phyloP scores from a whole-genome alignment of 2,797 vertebrate genomes.

The Lepilemur ruficaudatus region DNA sequence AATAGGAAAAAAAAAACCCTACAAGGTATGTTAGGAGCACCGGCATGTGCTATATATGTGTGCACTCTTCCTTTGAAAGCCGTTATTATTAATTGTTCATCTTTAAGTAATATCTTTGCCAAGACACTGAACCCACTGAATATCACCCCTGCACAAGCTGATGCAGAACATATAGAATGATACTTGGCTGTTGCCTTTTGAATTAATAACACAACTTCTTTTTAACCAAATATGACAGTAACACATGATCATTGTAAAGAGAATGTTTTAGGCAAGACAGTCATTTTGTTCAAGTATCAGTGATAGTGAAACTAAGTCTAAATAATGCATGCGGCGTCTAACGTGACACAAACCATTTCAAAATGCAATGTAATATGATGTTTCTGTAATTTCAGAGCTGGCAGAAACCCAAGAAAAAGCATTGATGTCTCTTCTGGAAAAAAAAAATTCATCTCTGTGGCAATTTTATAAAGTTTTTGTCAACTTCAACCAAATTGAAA shows the following conservation, averaged over 20 bases:
- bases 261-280: background rate
- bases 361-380: background rate
- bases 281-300: background rate
- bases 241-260: background rate
- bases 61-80: background rate
- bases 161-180: background rate
- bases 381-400: background rate
- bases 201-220: background rate
- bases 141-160: background rate
- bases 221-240: background rate
- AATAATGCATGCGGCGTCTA: background rate
- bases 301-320: background rate
- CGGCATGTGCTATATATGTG: background rate
- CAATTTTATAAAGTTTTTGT: background rate
- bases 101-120: conserved; percentile 3
- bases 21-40: background rate
- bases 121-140: background rate
- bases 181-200: background rate
- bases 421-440: background rate
- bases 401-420: background rate
- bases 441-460: background rate
- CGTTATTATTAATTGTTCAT: background rate
- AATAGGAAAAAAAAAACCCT: too few species aligned
- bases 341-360: background rate
- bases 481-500: conserved; percentile 20